Evolutionary conservation across 2,797 vertebrate species (phyloP).

Genomic region (Chelmon rostratus): DNA sequence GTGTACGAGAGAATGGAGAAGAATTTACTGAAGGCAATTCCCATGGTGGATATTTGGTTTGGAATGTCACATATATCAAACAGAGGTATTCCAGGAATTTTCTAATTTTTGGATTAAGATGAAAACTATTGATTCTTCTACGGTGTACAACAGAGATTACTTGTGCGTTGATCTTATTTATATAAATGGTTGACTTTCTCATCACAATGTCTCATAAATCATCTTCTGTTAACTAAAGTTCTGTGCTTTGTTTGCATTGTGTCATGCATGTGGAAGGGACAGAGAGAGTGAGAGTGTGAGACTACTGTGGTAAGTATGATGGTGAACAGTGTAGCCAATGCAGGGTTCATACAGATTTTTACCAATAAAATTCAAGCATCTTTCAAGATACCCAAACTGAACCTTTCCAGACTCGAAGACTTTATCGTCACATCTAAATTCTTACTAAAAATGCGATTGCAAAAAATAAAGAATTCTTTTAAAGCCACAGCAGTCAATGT

Average conservation of each 20-base stretch:
- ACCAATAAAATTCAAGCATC: too few species aligned
- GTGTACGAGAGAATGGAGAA: not conserved
- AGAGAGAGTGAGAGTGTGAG: not conserved
- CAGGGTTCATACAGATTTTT: too few species aligned
- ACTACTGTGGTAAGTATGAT: not conserved
- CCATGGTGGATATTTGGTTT: constrained; percentile 13
- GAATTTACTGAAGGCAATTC: constrained; percentile 35
- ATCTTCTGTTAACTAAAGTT: too few species aligned
- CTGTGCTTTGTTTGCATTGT: too few species aligned
- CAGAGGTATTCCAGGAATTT: not conserved
- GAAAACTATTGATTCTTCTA: not conserved
- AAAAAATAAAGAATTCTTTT: too few species aligned
- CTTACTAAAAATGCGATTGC: too few species aligned
- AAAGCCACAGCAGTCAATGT: too few species aligned
- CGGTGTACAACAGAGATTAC: not conserved
- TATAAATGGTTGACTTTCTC: not conserved
- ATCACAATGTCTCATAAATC: not conserved
- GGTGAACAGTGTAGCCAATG: not conserved
- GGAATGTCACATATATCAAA: constrained; percentile 19
- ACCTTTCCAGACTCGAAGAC: too few species aligned
- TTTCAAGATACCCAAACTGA: too few species aligned
- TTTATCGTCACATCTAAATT: too few species aligned
- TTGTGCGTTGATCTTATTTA: not conserved
- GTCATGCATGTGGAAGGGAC: not conserved
- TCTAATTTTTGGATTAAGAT: not conserved